phyloP scores from a whole-genome alignment of 2,113 vertebrate genomes.

The Crocuta crocuta region DNA sequence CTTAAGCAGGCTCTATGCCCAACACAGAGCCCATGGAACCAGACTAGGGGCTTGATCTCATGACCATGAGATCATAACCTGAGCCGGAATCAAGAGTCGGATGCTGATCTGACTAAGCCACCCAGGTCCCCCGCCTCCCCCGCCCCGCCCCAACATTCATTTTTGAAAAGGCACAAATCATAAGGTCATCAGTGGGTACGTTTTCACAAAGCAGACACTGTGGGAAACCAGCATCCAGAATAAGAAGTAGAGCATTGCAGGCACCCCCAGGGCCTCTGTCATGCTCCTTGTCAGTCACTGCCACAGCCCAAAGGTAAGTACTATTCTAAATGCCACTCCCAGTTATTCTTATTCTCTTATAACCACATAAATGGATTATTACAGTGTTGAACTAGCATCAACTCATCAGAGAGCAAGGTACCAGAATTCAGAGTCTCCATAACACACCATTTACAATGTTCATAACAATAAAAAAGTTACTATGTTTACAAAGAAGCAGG shows the following conservation, averaged over 20 bases:
- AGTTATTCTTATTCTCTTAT: not conserved
- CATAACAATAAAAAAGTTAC: not conserved
- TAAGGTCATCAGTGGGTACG: not conserved
- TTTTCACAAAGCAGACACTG: not conserved
- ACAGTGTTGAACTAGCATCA: not conserved
- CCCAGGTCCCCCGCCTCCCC: too few species aligned
- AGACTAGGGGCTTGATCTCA: too few species aligned
- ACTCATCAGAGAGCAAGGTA: not conserved
- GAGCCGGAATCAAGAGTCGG: too few species aligned
- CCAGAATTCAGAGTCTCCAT: constrained; percentile 6
- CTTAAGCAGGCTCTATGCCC: too few species aligned
- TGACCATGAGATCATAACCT: too few species aligned
- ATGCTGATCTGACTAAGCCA: too few species aligned
- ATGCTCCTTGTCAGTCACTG: not conserved
- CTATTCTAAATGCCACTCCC: not conserved
- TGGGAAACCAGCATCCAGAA: not conserved
- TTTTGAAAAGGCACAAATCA: not conserved
- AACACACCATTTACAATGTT: not conserved
- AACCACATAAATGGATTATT: not conserved
- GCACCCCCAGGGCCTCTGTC: not conserved
- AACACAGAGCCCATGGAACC: too few species aligned
- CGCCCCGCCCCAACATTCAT: not conserved
- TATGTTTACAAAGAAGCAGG: not conserved
- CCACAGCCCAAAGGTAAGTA: not conserved
- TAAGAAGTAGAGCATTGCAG: not conserved